phyloP scores from a whole-genome alignment of 2,797 vertebrate species.

The Malacoctenus gilli region DNA sequence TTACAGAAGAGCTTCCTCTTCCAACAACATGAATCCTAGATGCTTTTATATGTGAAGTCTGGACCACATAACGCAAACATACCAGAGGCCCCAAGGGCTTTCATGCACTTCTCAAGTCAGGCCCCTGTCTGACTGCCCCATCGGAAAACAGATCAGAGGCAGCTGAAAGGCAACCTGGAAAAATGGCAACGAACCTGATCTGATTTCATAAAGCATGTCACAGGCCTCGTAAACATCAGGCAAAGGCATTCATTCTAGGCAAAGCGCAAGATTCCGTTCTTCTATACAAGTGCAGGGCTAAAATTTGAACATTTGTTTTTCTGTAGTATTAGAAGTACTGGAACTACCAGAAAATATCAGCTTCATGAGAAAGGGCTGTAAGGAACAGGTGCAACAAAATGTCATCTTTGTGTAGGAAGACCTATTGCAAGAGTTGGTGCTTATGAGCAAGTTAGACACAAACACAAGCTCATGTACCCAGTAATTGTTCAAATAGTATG shows the following conservation, averaged over 20 bases:
- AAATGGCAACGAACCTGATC: constrained; percentile 46
- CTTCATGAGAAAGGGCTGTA: not conserved
- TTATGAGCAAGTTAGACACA: not conserved
- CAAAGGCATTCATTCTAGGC: constrained; percentile 14
- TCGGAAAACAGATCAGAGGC: constrained; percentile 55
- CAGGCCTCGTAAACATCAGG: constrained; percentile 11
- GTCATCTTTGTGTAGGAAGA: too few relatives aligned
- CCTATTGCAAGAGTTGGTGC: too few relatives aligned
- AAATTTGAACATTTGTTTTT: not conserved
- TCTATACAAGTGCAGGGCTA: not conserved
- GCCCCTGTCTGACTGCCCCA: constrained; percentile 47
- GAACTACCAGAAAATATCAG: not conserved
- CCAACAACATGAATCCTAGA: constrained; percentile 53
- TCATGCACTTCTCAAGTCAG: constrained; percentile 43
- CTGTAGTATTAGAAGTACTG: not conserved
- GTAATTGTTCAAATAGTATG: too few relatives aligned
- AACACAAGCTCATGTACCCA: too few relatives aligned
- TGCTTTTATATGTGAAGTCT: constrained; percentile 63
- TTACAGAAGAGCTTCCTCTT: constrained; percentile 70
- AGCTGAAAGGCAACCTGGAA: constrained; percentile 43
- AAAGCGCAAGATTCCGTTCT: not conserved
- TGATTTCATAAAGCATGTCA: constrained; percentile 50
- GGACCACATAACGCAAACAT: constrained; percentile 41
- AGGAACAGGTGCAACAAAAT: not conserved
- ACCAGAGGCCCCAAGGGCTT: constrained; percentile 25